These are phyloP conservation scores for Athene noctua DNA, from an alignment of 2,113 vertebrate genomes.

Conservation along the genomic window DNA sequence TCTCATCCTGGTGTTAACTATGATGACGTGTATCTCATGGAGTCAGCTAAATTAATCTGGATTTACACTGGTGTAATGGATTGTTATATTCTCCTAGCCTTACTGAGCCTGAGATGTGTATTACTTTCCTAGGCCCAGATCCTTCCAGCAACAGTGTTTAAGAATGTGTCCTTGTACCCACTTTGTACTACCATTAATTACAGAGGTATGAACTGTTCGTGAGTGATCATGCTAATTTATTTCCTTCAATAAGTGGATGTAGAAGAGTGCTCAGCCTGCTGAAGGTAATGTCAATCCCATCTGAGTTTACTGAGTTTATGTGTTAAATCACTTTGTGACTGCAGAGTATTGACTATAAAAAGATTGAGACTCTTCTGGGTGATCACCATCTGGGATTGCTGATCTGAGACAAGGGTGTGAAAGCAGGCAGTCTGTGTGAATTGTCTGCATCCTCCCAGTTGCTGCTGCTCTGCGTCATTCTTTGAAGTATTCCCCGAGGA, in stretches of 20 bases:
- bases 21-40: not conserved
- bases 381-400: conserved; percentile 14
- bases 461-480: conserved; percentile 44
- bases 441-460: conserved; percentile 43
- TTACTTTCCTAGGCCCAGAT: not conserved
- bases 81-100: not conserved
- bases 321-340: not conserved
- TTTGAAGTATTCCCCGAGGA: conserved; percentile 68
- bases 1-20: not conserved
- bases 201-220: not conserved
- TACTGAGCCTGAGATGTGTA: not conserved
- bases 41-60: not conserved
- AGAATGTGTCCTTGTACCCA: not conserved
- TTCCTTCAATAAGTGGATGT: not conserved
- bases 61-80: not conserved
- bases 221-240: not conserved
- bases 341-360: conserved; percentile 23
- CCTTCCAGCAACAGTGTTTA: not conserved
- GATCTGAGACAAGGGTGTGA: conserved; percentile 38
- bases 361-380: conserved; percentile 15
- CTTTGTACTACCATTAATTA: not conserved
- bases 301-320: conserved; percentile 9
- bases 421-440: conserved; percentile 43
- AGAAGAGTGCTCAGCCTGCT: not conserved
- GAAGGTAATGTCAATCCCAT: conserved; percentile 3